These are phyloP conservation scores for Arge pagana DNA, from an alignment of 2,888 invertebrate species.

Conservation along the genomic window DNA sequence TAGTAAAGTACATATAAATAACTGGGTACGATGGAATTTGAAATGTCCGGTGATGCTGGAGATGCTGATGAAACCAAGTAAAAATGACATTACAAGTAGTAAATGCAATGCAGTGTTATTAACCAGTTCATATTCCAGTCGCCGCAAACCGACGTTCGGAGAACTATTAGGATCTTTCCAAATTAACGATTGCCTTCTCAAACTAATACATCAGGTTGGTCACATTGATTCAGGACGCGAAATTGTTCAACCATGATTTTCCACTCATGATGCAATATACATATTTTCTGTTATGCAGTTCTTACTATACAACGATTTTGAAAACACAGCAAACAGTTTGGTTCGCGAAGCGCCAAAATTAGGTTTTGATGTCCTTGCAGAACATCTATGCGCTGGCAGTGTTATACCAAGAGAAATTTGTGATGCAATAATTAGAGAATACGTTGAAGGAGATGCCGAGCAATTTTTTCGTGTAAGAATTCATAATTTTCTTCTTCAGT, in stretches of 20 bases:
- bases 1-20: too few species aligned
- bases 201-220: conserved; percentile 30
- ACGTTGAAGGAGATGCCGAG: conserved; percentile 37
- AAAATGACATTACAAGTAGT: neutral
- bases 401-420: conserved; percentile 28
- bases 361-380: conserved; percentile 27
- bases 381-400: conserved; percentile 20
- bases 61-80: conserved; percentile 11
- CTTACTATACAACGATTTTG: conserved; percentile 41
- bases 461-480: conserved; percentile 45
- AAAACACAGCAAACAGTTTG: conserved; percentile 39
- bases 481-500: too few species aligned
- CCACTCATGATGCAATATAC: conserved; percentile 6
- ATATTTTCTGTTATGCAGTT: conserved; percentile 35
- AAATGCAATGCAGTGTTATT: too few species aligned
- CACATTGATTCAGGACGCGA: neutral
- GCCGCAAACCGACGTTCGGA: conserved; percentile 11
- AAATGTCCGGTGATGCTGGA: conserved; percentile 7
- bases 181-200: conserved; percentile 23
- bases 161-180: conserved; percentile 20
- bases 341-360: conserved; percentile 33
- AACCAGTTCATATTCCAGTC: conserved; percentile 4
- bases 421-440: conserved; percentile 33
- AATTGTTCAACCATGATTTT: neutral
- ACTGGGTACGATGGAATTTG: conserved; percentile 4